Base-by-base conservation (phyloP, 2,797 vertebrate genomes). In the Siniperca undulata region DNA sequence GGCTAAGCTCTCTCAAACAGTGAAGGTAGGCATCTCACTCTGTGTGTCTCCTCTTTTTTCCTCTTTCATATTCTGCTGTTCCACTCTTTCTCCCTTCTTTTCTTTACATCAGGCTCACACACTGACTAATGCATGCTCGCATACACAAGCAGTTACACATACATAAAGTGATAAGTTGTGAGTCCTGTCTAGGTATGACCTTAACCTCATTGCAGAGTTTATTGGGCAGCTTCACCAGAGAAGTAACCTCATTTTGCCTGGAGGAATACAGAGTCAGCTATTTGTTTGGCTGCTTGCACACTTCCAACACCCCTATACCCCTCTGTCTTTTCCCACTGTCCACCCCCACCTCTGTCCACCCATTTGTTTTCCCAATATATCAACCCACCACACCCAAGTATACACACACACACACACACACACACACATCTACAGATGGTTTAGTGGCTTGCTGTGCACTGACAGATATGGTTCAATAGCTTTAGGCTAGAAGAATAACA, bases 171-270 rank as follows among this genome's bases (percentile, higher is more conserved):
- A 93, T 93, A 89, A 91, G 86, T 86, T 61, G 64, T 24, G 90
- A 89, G 86, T 79, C 78, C 85, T 78, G 89, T 92, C 90, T 82
- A 2, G 61, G 83, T 50, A 68, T 82, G 89, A 91, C 89, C 83
- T 85, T 94, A 94, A 94, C 89, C 88, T 93, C 79, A 86, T 94
- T 95, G 83, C 55, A 17, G 85, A 84, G 81, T 91, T 93, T 93
- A 93, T 91, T 93, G 91, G 89, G 85, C 85, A 83, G 91, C 89
- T 87, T 89, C 70, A 74, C 81, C n/a, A 36, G 30, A 81, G 88
- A 89, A 81, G 70, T 90, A 95, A 94, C 91, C 90, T 86, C 70
- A 86, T 95, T 93, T 90, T 85, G 86, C 86, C 87, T 81, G 86
- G 22, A 91, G 90, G 86, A 93, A 82, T 86, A 94, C 75, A 76